Percentiles rank a stretch among this genome's conserved stretches.
These are phyloP conservation scores for Plebejus melissa DNA, from an alignment of 2,888 invertebrate species.

Conservation along the genomic window DNA sequence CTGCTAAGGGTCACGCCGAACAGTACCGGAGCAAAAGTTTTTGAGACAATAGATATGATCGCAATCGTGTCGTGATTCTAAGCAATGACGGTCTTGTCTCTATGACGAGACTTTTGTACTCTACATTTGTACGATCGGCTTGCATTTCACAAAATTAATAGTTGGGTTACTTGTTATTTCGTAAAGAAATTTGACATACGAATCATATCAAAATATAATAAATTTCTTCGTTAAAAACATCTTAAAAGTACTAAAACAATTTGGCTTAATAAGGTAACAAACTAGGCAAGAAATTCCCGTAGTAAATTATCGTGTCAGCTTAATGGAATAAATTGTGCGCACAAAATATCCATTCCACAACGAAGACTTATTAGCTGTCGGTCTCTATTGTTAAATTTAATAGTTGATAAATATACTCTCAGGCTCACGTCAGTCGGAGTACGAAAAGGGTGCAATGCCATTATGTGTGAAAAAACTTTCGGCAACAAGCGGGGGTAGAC, in stretches of 20 bases:
- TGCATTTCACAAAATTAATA: neutral
- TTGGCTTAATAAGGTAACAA: neutral
- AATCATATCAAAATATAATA: neutral
- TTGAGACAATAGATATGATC: neutral
- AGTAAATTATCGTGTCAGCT: neutral
- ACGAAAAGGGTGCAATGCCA: slow-evolving; percentile 26
- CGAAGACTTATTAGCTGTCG: slow-evolving; percentile 28
- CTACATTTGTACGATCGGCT: neutral
- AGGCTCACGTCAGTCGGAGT: slow-evolving; percentile 1
- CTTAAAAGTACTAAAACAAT: neutral
- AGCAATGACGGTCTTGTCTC: neutral
- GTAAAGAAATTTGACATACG: neutral
- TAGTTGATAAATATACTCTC: slow-evolving; percentile 19
- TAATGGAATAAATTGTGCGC: neutral
- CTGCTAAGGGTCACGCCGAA: slow-evolving; percentile 1
- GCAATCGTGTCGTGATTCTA: neutral
- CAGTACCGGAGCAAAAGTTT: slow-evolving; percentile 4
- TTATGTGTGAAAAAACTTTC: slow-evolving; percentile 32
- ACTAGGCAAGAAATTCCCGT: slow-evolving; percentile 1
- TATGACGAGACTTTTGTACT: neutral
- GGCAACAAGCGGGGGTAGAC: slow-evolving; percentile 52
- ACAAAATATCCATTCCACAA: neutral
- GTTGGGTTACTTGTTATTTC: neutral
- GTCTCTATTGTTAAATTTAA: neutral
- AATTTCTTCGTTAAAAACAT: neutral